phyloP scores from a whole-genome alignment of 2,113 vertebrate species.

The Sisor rabdophorus region DNA sequence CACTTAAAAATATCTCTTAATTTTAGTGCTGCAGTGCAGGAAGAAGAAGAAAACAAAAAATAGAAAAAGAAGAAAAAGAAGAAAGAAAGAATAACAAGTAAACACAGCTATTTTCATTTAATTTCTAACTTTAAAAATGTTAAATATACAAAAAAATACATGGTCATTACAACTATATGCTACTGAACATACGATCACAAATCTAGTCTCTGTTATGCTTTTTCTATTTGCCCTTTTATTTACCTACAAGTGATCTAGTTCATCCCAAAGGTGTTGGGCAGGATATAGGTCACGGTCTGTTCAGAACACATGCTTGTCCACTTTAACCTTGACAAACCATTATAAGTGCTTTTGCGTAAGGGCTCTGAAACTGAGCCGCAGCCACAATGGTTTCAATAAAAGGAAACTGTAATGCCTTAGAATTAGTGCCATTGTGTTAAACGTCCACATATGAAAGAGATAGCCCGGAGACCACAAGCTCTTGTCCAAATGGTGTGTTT shows the following conservation, averaged over 20 bases:
- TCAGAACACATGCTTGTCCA: not conserved
- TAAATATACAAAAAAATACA: not conserved
- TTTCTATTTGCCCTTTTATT: not conserved
- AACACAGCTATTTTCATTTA: not conserved
- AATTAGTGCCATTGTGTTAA: not conserved
- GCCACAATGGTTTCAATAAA: not conserved
- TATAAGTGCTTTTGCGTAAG: not conserved
- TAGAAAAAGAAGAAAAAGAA: no score
- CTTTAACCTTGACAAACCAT: not conserved
- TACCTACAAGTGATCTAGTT: not conserved
- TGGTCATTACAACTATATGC: not conserved
- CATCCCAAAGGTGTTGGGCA: not conserved
- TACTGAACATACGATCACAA: not conserved
- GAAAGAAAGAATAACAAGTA: not conserved
- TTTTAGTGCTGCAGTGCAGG: no score
- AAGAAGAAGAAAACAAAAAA: not conserved
- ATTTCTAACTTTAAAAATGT: not conserved
- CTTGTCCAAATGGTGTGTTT: not conserved
- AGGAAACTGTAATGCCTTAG: not conserved
- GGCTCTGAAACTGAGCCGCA: not conserved
- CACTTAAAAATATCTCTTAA: not conserved
- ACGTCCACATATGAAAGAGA: not conserved
- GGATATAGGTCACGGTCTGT: not conserved
- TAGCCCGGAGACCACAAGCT: not conserved
- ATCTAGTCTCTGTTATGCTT: not conserved